Percentiles rank a stretch among this genome's conserved stretches.
These are phyloP conservation scores for Noctua fimbriata DNA, from an alignment of 2,888 invertebrate species.

Conservation along the genomic window DNA sequence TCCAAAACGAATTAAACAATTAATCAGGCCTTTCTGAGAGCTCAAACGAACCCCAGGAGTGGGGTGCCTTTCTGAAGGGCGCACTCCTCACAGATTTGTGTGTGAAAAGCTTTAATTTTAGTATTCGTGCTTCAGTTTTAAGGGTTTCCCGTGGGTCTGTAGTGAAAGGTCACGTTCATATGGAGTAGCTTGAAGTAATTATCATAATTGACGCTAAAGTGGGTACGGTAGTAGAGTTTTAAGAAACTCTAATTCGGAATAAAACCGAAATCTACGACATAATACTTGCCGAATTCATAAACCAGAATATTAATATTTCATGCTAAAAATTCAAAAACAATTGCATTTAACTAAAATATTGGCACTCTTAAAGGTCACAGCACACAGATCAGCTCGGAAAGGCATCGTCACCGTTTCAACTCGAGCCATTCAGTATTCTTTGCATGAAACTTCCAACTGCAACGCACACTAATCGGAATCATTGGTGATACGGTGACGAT, in stretches of 20 bases:
- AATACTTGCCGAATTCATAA: background rate
- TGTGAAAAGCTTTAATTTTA: slow-evolving; percentile 63
- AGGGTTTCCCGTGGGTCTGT: slow-evolving; percentile 22
- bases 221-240: background rate
- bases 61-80: slow-evolving; percentile 54
- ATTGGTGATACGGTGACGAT: too few relatives aligned
- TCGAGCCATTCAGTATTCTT: too few relatives aligned
- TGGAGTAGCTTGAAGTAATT: slow-evolving; percentile 2
- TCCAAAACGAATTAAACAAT: slow-evolving; percentile 76
- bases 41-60: slow-evolving; percentile 68
- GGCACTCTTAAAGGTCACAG: background rate
- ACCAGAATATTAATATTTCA: background rate
- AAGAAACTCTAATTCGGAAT: background rate
- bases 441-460: too few relatives aligned
- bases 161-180: slow-evolving; percentile 19
- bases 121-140: slow-evolving; percentile 57
- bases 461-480: too few relatives aligned
- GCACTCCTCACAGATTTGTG: slow-evolving; percentile 58
- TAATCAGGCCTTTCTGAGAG: slow-evolving; percentile 70
- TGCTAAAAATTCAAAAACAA: background rate
- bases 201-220: background rate
- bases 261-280: background rate
- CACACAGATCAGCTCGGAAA: too few relatives aligned
- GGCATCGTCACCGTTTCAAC: too few relatives aligned
- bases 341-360: background rate